Conservation (phyloP, 1,140 invertebrate species). For the Oryctes rhinoceros region DNA sequence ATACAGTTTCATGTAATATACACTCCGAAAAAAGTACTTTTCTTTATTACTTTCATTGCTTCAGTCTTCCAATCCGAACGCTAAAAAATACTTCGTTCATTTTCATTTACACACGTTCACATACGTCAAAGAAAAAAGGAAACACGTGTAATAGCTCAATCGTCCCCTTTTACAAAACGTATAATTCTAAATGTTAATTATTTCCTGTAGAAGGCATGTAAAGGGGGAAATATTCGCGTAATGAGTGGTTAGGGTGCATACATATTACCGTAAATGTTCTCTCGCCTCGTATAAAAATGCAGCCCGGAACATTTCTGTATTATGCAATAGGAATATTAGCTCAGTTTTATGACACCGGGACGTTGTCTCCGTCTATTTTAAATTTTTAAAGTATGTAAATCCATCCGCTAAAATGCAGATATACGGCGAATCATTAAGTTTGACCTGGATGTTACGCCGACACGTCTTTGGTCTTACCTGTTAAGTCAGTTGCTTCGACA, state of each 20-base stretch:
- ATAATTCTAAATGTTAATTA: conserved; percentile 30
- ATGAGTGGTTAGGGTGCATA: not conserved
- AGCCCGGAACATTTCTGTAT: conserved; percentile 13
- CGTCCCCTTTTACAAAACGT: not conserved
- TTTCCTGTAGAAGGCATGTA: not conserved
- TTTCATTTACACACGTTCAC: no score
- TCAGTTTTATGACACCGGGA: not conserved
- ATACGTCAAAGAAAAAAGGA: not conserved
- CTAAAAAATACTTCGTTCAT: no score
- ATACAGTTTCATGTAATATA: no score
- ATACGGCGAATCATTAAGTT: conserved; percentile 25
- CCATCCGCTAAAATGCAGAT: conserved; percentile 12
- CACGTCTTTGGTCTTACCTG: conserved; percentile 27
- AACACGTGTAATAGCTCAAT: not conserved
- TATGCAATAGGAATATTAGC: conserved; percentile 21
- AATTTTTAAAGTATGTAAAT: conserved; percentile 23
- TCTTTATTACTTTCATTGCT: no score
- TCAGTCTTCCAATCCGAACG: no score
- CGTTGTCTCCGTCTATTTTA: not conserved
- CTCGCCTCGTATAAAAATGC: not conserved
- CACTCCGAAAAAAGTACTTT: no score
- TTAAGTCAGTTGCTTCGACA: conserved; percentile 20
- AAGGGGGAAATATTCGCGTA: not conserved
- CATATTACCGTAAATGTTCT: not conserved
- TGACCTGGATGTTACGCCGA: conserved; percentile 25